phyloP scores from a whole-genome alignment of 2,797 vertebrate species.

The Natrix natrix region DNA sequence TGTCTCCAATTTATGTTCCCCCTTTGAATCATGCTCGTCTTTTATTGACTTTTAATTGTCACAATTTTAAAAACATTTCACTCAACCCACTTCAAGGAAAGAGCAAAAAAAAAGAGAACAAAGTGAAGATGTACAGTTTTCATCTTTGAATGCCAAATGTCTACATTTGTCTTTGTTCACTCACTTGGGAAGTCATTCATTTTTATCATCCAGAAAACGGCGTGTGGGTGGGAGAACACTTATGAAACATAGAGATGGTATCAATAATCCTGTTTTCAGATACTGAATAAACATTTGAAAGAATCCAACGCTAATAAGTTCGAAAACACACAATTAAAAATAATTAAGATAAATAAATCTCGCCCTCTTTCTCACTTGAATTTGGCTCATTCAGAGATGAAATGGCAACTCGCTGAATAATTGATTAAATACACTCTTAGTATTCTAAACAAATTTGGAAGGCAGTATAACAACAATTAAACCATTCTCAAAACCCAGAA shows the following conservation, averaged over 20 bases:
- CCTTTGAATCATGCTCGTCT: background rate
- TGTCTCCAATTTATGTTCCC: background rate
- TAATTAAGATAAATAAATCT: conserved; percentile 50
- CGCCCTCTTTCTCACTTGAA: conserved; percentile 39
- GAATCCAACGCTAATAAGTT: conserved; percentile 31
- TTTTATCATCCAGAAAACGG: background rate
- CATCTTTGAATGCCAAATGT: background rate
- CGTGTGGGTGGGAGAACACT: background rate
- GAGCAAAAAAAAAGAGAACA: background rate
- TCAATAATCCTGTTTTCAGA: conserved; percentile 1
- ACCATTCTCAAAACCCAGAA: conserved; percentile 38
- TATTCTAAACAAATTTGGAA: conserved; percentile 51
- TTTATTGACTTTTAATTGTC: background rate
- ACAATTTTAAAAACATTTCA: background rate
- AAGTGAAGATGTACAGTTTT: background rate
- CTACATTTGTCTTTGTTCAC: conserved; percentile 10
- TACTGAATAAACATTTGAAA: conserved; percentile 26
- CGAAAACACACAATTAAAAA: conserved; percentile 34
- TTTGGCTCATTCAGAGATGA: conserved; percentile 35
- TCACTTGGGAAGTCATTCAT: background rate
- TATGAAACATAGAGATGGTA: conserved; percentile 12
- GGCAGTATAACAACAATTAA: conserved; percentile 60
- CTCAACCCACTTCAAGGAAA: background rate
- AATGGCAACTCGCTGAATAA: conserved; percentile 38
- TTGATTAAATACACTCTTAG: conserved; percentile 46